Evolutionary conservation across 2,888 invertebrate genomes (phyloP).

Genomic region (Altica lythri): DNA sequence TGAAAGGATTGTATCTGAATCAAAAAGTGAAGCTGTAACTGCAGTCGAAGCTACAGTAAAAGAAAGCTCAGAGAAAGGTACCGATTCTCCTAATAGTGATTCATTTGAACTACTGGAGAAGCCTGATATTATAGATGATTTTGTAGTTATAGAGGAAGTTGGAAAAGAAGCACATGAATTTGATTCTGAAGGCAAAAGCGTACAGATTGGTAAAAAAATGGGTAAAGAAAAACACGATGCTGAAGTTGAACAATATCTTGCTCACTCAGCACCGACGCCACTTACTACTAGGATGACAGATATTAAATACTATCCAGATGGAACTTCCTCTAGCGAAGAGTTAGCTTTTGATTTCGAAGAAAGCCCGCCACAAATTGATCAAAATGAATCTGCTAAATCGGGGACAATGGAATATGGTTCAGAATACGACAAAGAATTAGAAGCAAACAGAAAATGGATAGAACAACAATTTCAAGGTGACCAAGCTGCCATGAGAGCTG

Average conservation of each 20-base stretch:
- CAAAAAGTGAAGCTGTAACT: slow-evolving; percentile 61
- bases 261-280: slow-evolving; percentile 70
- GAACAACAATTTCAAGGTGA: slow-evolving; percentile 86
- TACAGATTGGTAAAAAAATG: slow-evolving; percentile 62
- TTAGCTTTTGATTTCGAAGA: slow-evolving; percentile 73
- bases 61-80: slow-evolving; percentile 55
- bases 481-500: slow-evolving; percentile 63
- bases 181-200: slow-evolving; percentile 81
- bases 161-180: slow-evolving; percentile 84
- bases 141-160: slow-evolving; percentile 86
- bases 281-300: slow-evolving; percentile 59
- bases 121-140: slow-evolving; percentile 84
- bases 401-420: slow-evolving; percentile 55
- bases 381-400: slow-evolving; percentile 50
- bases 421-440: slow-evolving; percentile 64
- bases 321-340: slow-evolving; percentile 65
- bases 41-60: slow-evolving; percentile 65
- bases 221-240: slow-evolving; percentile 68
- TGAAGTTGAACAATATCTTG: slow-evolving; percentile 72
- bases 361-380: slow-evolving; percentile 60
- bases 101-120: slow-evolving; percentile 88
- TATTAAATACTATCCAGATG: slow-evolving; percentile 58
- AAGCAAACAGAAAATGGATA: slow-evolving; percentile 85
- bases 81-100: slow-evolving; percentile 78
- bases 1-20: slow-evolving; percentile 54